Percentiles rank a stretch among this genome's conserved stretches.
These are phyloP conservation scores for Andrena minutula DNA, from an alignment of 2,888 invertebrate genomes.

Conservation along the genomic window DNA sequence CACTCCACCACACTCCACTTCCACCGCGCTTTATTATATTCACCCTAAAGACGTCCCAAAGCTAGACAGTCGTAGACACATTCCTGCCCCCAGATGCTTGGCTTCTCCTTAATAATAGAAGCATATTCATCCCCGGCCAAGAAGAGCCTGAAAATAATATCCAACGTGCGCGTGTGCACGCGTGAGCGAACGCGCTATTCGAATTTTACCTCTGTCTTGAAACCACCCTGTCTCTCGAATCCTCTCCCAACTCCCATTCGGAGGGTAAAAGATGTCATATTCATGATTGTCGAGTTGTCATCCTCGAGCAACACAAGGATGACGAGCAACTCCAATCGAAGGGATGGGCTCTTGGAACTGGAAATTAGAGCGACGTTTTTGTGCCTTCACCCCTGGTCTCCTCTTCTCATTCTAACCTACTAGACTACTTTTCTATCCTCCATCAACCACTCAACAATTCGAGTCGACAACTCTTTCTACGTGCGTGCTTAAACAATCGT, in stretches of 20 bases:
- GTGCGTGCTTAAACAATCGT: neutral
- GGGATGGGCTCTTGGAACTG: slow-evolving; percentile 57
- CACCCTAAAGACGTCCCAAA: neutral
- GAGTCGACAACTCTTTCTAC: neutral
- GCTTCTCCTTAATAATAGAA: slow-evolving; percentile 28
- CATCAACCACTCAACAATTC: neutral
- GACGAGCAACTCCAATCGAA: slow-evolving; percentile 66
- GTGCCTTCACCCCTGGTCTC: slow-evolving; percentile 39
- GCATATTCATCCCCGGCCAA: neutral
- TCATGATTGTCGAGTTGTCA: slow-evolving; percentile 78
- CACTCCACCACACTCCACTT: neutral
- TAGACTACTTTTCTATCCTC: slow-evolving; percentile 65
- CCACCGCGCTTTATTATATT: slow-evolving; percentile 5
- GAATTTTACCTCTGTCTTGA: slow-evolving; percentile 50
- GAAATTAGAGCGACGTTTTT: slow-evolving; percentile 72
- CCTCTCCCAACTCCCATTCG: slow-evolving; percentile 57
- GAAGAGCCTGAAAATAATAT: slow-evolving; percentile 39
- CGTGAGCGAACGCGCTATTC: slow-evolving; percentile 43
- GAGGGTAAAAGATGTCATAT: slow-evolving; percentile 72
- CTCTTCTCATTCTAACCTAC: slow-evolving; percentile 69
- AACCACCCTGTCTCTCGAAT: slow-evolving; percentile 31
- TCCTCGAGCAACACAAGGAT: slow-evolving; percentile 70
- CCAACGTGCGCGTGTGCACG: slow-evolving; percentile 23
- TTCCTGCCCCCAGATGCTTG: neutral
- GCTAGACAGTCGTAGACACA: slow-evolving; percentile 13